Base-by-base conservation (phyloP, 1,140 invertebrate genomes). In the Phortica variegata region DNA sequence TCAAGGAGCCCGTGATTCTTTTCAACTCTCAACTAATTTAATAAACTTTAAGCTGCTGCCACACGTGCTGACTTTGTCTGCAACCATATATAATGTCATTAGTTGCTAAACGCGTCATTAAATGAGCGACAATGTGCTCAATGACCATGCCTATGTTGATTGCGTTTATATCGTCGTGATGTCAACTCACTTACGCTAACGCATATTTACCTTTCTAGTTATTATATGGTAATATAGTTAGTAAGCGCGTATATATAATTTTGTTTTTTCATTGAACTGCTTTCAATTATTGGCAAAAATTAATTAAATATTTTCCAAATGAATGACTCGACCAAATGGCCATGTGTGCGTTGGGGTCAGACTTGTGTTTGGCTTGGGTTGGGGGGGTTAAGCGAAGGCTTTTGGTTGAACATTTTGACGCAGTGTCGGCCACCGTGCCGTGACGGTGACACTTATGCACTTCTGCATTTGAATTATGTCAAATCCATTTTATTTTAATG, bases 301-400 rank as follows among this genome's bases (percentile, higher is more conserved):
- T 71, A 71, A 71, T 71, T 71, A 71, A 71, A 71, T 71, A 71
- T 71, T 71, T 71, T 71, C 62, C 66, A 61, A 71, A 63, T 68
- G 66, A 71, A 70, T 66, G 63, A 63, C 60, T 68, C 60, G 68
- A 59, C 52, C 54, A 52, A 55, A 58, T 54, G 53, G 19, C 37
- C 52, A 43, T 47, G 26, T 44, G 41, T 44, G 48, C 40, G 47
- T 48, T 36, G 31, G 43, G 43, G 46, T 9, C 43, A 17, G 13
- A 26, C 23, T 26, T 26, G 10, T 26, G 23, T 10, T 10, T 26
- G 20, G 15, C 32, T 43, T 55, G 43, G 18, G 41, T 16, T 13
- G 44, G 29, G 16, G 6, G 4, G 3, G 12, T n/a, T n/a, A n/a
- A n/a, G n/a, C n/a, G n/a, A n/a, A n/a, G n/a, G n/a, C n/a, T n/a